Base-by-base conservation (phyloP, 1,140 invertebrate genomes). In the Chironomus tepperi region DNA sequence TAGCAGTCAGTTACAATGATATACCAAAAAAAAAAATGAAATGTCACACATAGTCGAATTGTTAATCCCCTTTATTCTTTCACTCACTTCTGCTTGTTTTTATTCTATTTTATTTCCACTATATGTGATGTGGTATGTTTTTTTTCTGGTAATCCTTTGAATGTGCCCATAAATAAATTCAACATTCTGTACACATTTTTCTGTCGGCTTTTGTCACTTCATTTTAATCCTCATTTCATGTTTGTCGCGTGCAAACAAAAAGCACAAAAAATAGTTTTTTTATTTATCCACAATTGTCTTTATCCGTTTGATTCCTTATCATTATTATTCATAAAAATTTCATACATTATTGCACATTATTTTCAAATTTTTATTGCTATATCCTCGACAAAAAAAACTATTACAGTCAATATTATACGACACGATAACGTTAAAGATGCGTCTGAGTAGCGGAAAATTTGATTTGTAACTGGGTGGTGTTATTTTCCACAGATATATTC, bases 141-240 rank as follows among this genome's bases (percentile, higher is more conserved):
- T 9, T 9, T 70, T 10, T 21, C 16, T 19, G 19, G 65, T 70
- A 70, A 70, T 70, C 65, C 65, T 18, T 21, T 19, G 16, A 19
- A 70, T 70, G 65, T 70, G 65, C 19, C 16, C 65, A 70, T 70
- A 70, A 70, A 70, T 70, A 70, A 70, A 70, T 70, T 70, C 19
- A 70, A 34, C 24, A 34, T 34, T 70, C 7, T 19, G 7, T 19
- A 18, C 16, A 70, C 65, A 70, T 9, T 19, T 70, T 19, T 70
- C 16, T 70, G 65, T 70, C 65, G 16, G 65, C 65, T 70, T 70
- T 70, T 70, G 65, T 70, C 65, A 70, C 65, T 70, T 21, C 19
- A 57, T 57, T 57, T 57, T 57, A 57, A 57, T 57, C 47, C 19
- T 16, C 16, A 18, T 21, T 70, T 70, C 9, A 70, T 70, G 9